phyloP scores from a whole-genome alignment of 2,113 vertebrate genomes.

The Trichechus manatus region DNA sequence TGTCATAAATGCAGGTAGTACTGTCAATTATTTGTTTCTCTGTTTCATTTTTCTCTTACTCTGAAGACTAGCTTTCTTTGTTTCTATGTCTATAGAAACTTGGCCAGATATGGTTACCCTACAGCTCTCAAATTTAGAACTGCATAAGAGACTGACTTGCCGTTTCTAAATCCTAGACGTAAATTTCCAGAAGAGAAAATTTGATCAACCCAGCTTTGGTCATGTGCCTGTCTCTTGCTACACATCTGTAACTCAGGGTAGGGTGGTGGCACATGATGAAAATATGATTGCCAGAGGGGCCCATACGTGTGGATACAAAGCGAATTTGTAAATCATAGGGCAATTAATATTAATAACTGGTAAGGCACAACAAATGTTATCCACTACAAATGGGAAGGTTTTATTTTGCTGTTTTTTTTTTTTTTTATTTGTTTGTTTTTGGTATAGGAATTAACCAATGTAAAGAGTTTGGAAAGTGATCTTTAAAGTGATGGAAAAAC shows the following conservation, averaged over 20 bases:
- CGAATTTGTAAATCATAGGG: background rate
- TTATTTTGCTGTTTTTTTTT: background rate
- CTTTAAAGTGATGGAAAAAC: background rate
- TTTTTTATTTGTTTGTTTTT: background rate
- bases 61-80: background rate
- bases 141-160: constrained; percentile 9
- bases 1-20: background rate
- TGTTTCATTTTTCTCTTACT: constrained; percentile 41
- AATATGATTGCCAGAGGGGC: background rate
- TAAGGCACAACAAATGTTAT: background rate
- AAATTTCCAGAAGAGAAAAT: background rate
- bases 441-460: background rate
- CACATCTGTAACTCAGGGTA: background rate
- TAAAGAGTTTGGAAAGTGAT: background rate
- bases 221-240: background rate
- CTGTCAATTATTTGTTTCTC: background rate
- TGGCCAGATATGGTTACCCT: constrained; percentile 5
- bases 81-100: constrained; percentile 17
- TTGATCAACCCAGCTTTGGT: background rate
- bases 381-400: background rate
- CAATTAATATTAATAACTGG: background rate
- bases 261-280: background rate
- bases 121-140: constrained; percentile 44
- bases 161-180: constrained; percentile 41
- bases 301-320: background rate